These are phyloP conservation scores for Gallinago jamesoni DNA, from an alignment of 2,113 vertebrate species.

Conservation along the genomic window DNA sequence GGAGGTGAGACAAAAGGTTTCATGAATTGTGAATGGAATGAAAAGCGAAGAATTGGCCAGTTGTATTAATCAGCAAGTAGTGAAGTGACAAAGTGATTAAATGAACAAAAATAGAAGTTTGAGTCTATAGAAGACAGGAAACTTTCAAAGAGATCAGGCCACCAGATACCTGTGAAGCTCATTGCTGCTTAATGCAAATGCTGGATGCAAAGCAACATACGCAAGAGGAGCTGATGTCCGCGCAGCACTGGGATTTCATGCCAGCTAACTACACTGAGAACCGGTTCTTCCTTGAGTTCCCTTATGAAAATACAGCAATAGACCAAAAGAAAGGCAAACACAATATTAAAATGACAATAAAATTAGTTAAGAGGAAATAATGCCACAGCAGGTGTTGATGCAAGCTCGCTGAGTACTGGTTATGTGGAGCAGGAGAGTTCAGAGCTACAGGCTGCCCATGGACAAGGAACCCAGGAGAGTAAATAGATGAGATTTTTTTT, in stretches of 20 bases:
- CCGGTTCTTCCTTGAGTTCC: neutral
- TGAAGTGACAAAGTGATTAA: neutral
- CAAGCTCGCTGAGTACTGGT: accelerated
- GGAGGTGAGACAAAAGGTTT: neutral
- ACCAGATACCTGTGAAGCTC: accelerated
- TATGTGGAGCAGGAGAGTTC: neutral
- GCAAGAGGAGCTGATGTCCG: neutral
- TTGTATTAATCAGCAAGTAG: neutral
- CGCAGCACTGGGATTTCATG: no score
- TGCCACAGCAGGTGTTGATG: neutral
- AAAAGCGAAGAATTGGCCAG: neutral
- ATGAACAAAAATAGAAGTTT: neutral
- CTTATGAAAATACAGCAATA: neutral
- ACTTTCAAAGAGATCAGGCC: neutral
- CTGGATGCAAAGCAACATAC: neutral
- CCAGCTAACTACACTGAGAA: neutral
- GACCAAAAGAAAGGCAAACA: neutral
- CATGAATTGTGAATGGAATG: no score
- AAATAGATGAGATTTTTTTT: neutral
- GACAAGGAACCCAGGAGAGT: neutral
- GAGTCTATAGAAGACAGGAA: neutral
- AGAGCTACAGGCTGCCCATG: neutral
- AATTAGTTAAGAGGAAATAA: neutral
- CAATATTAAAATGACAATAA: neutral
- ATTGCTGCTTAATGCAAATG: neutral